These are phyloP conservation scores for Umimayanthus kanabou DNA, from an alignment of 92 coral and sea anemone species.

Conservation along the genomic window DNA sequence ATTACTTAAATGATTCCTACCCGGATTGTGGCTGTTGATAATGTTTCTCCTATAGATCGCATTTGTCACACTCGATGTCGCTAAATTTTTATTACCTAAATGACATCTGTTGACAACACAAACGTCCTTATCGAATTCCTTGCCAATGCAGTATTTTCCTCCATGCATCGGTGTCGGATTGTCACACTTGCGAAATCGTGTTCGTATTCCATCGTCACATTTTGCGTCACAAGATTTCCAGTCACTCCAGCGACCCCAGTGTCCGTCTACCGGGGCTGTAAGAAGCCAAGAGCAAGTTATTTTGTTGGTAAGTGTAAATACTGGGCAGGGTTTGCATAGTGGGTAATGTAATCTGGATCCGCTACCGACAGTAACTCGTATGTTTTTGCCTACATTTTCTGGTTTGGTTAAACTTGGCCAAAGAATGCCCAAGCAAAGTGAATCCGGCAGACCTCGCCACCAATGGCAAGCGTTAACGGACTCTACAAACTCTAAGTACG, in stretches of 20 bases:
- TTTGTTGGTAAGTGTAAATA: background rate
- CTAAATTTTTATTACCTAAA: slow-evolving; percentile 50
- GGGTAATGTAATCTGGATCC: no score
- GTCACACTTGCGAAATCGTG: slow-evolving; percentile 63
- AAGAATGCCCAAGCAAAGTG: no score
- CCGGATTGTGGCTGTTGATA: no score
- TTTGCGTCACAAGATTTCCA: slow-evolving; percentile 73
- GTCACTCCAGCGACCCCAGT: slow-evolving; percentile 84
- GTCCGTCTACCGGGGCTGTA: slow-evolving; percentile 68
- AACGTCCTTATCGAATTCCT: slow-evolving; percentile 8
- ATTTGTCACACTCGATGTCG: background rate
- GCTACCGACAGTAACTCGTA: no score
- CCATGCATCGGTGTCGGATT: slow-evolving; percentile 74
- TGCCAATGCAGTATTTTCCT: slow-evolving; percentile 76
- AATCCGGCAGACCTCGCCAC: no score
- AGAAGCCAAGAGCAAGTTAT: background rate
- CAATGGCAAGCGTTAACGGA: no score
- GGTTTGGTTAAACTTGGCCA: no score
- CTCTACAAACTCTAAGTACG: no score
- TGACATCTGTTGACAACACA: slow-evolving; percentile 71
- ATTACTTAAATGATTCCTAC: no score
- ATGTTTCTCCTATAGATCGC: no score
- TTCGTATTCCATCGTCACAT: slow-evolving; percentile 72
- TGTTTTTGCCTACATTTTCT: no score
- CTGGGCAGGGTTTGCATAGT: no score